A percentile compares a stretch with the other conserved stretches of the same genome.
These are phyloP conservation scores for Drosophila fuyamai DNA, from an alignment of 1,140 invertebrate genomes.

Conservation along the genomic window DNA sequence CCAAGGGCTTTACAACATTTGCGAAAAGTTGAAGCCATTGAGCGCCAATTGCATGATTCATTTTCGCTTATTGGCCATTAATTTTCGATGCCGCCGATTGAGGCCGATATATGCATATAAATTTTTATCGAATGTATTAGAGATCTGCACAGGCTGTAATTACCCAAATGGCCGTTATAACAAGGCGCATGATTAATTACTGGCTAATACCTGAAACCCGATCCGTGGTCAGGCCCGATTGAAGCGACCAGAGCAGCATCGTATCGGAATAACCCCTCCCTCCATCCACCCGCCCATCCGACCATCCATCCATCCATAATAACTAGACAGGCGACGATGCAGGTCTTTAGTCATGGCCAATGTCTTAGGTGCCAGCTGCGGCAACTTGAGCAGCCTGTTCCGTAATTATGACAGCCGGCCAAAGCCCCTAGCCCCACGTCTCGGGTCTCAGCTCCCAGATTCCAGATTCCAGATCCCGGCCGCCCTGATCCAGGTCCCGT, in stretches of 20 bases:
- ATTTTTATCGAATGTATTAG: constrained; percentile 66
- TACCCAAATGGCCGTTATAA: constrained; percentile 48
- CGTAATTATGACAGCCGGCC: constrained; percentile 65
- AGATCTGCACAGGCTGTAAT: constrained; percentile 61
- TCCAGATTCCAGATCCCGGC: constrained; percentile 9
- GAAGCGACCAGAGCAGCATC: constrained; percentile 19
- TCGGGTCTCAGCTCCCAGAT: not conserved
- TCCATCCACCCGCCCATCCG: constrained; percentile 16
- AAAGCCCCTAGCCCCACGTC: constrained; percentile 17
- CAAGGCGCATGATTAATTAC: constrained; percentile 68
- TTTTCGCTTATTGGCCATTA: constrained; percentile 70
- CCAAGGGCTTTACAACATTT: constrained; percentile 33
- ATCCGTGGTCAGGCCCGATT: constrained; percentile 34
- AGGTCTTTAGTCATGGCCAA: constrained; percentile 29
- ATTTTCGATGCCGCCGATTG: constrained; percentile 47
- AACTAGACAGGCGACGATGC: constrained; percentile 30
- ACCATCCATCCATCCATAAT: constrained; percentile 38
- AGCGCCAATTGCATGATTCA: constrained; percentile 72
- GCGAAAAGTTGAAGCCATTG: constrained; percentile 61
- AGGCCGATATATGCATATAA: constrained; percentile 58
- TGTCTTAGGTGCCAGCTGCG: constrained; percentile 37
- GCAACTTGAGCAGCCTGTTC: constrained; percentile 58
- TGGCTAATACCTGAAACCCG: constrained; percentile 71
- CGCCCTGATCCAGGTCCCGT: constrained; percentile 16
- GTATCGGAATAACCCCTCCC: not conserved